phyloP scores from a whole-genome alignment of 2,797 vertebrate genomes.

The Clarias laeviceps region DNA sequence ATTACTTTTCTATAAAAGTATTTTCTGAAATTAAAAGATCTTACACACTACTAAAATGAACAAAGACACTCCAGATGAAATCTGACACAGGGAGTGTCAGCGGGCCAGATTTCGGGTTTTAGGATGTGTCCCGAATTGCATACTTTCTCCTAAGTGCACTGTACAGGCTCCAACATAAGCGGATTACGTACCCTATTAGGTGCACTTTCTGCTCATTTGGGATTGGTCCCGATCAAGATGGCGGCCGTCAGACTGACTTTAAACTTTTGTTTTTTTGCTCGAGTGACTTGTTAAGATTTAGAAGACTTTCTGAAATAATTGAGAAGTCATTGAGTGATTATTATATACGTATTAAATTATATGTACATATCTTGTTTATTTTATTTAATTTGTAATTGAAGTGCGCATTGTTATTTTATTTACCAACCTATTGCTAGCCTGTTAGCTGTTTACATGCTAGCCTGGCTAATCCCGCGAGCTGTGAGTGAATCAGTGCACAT shows the following conservation, averaged over 20 bases:
- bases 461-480: background rate
- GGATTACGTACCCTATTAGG: background rate
- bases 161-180: background rate
- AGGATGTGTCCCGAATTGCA: background rate
- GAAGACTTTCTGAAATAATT: background rate
- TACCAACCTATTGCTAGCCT: background rate
- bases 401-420: background rate
- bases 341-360: background rate
- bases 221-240: background rate
- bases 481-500: background rate
- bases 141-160: background rate
- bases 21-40: background rate
- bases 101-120: background rate
- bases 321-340: background rate
- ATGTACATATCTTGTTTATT: background rate
- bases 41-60: too few species aligned
- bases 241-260: background rate
- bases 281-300: background rate
- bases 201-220: background rate
- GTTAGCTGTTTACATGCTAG: conserved; percentile 2
- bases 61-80: background rate
- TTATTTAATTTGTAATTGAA: background rate
- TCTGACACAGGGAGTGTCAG: background rate
- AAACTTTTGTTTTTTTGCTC: conserved; percentile 1
- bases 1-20: background rate